A percentile compares a stretch with the other conserved stretches of the same genome.
Conservation (phyloP, 2,888 invertebrate species). For the Brenthis ino region DNA sequence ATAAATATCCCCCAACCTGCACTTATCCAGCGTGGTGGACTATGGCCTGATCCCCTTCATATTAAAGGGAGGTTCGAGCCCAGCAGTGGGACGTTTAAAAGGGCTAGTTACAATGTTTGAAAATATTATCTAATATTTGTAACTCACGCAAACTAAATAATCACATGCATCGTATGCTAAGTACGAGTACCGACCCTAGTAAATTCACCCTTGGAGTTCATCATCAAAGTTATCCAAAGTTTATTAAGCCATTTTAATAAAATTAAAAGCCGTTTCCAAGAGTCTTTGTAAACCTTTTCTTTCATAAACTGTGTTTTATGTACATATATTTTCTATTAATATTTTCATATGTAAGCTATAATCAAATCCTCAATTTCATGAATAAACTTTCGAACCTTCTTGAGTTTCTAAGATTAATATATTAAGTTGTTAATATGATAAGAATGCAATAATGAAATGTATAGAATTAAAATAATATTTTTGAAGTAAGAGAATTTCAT, state of each 20-base stretch:
- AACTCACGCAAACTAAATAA: conserved; percentile 15
- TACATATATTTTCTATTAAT: neutral
- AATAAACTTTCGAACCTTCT: neutral
- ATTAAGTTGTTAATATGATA: too few relatives aligned
- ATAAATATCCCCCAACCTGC: too few relatives aligned
- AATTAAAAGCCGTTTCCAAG: conserved; percentile 23
- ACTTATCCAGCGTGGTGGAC: too few relatives aligned
- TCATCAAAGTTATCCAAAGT: conserved; percentile 26
- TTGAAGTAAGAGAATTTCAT: too few relatives aligned
- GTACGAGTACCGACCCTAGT: conserved; percentile 1
- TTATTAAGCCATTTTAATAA: conserved; percentile 28
- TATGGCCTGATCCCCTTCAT: too few relatives aligned
- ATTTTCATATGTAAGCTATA: neutral
- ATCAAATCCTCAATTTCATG: neutral
- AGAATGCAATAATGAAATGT: too few relatives aligned
- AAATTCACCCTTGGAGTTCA: conserved; percentile 13
- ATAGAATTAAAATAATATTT: too few relatives aligned
- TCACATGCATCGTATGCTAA: conserved; percentile 15
- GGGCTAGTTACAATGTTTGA: too few relatives aligned
- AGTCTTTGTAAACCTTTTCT: neutral
- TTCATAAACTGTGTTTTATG: neutral
- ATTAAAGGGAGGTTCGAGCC: too few relatives aligned
- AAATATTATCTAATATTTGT: conserved; percentile 4
- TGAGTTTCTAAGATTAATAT: neutral
- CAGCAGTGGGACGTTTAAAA: too few relatives aligned